Conservation (phyloP, 2,797 vertebrate genomes). For the Lateolabrax maculatus region DNA sequence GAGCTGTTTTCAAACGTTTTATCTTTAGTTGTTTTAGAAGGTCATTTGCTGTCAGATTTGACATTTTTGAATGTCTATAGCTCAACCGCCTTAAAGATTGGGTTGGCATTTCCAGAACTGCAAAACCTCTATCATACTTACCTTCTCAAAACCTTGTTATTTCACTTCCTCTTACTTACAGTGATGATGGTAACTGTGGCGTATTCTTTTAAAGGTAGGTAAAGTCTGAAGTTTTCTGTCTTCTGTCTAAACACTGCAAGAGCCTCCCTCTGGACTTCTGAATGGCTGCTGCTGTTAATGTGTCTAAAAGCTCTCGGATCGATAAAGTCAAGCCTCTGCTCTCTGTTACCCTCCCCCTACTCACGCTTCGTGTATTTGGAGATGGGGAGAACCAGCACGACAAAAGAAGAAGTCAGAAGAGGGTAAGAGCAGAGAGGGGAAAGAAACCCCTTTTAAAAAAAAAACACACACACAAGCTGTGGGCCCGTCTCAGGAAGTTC, state of each 20-base stretch:
- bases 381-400: background rate
- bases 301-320: constrained; percentile 53
- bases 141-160: background rate
- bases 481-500: background rate
- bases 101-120: constrained; percentile 26
- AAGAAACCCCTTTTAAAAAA: constrained; percentile 1
- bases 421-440: background rate
- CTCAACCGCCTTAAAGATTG: constrained; percentile 12
- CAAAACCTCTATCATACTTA: background rate
- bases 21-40: constrained; percentile 6
- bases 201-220: background rate
- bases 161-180: background rate
- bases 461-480: too few species aligned
- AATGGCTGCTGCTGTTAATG: constrained; percentile 10
- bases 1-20: background rate
- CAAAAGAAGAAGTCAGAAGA: constrained; percentile 6
- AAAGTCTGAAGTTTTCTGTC: background rate
- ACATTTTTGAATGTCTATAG: constrained; percentile 14
- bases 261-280: constrained; percentile 8
- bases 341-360: background rate
- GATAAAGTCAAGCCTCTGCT: constrained; percentile 38
- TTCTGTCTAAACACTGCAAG: background rate
- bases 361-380: constrained; percentile 4
- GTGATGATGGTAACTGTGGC: background rate
- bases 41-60: constrained; percentile 36